Evolutionary conservation across 2,888 invertebrate species (phyloP).

Genomic region (Crocallis elinguaria): DNA sequence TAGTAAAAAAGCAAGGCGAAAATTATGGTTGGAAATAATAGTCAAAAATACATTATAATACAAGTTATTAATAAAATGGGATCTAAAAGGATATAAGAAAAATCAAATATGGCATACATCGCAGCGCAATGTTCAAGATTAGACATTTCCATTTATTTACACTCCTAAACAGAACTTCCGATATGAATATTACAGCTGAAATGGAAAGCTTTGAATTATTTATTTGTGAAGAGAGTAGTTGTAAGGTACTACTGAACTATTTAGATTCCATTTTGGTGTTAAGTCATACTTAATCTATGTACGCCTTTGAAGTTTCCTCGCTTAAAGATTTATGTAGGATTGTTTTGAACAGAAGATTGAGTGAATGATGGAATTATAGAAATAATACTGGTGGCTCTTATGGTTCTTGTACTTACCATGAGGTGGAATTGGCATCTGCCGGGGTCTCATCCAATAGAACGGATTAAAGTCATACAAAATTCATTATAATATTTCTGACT

Average conservation of each 20-base stretch:
- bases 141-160: slow-evolving; percentile 20
- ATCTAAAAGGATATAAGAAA: slow-evolving; percentile 1
- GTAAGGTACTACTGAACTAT: neutral
- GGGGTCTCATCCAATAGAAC: too few relatives aligned
- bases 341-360: too few relatives aligned
- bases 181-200: slow-evolving; percentile 15
- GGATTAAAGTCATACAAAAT: too few relatives aligned
- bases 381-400: too few relatives aligned
- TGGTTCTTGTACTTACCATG: neutral
- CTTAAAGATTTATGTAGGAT: too few relatives aligned
- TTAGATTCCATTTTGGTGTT: neutral
- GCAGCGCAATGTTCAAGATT: slow-evolving; percentile 7
- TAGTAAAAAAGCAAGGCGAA: too few relatives aligned
- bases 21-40: too few relatives aligned
- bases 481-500: too few relatives aligned
- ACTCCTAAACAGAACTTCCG: neutral
- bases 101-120: slow-evolving; percentile 17
- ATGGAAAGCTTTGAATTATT: slow-evolving; percentile 13
- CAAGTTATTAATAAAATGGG: neutral
- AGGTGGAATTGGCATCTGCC: too few relatives aligned
- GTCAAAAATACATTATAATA: neutral
- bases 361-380: too few relatives aligned
- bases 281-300: too few relatives aligned
- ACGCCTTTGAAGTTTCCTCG: too few relatives aligned
- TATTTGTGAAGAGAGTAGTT: slow-evolving; percentile 3